Conservation (phyloP, 2,888 invertebrate genomes). For the Dysmachus trigonus region DNA sequence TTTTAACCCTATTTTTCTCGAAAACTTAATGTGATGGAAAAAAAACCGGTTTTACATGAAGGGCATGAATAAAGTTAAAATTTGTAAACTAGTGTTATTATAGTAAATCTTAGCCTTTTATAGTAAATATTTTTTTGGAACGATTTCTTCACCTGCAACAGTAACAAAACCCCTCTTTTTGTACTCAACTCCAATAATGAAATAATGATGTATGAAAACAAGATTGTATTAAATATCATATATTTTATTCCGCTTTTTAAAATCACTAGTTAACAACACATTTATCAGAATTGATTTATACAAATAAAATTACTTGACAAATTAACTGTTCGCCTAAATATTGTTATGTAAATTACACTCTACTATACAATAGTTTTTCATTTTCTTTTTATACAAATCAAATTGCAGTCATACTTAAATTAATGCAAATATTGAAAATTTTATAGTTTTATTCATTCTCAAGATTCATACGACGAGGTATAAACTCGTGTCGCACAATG, state of each 20-base stretch:
- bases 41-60: too few relatives aligned
- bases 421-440: neutral
- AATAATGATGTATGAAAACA: neutral
- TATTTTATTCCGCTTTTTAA: slow-evolving; percentile 22
- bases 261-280: slow-evolving; percentile 21
- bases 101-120: too few relatives aligned
- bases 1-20: too few relatives aligned
- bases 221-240: slow-evolving; percentile 14
- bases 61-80: too few relatives aligned
- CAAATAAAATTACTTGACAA: slow-evolving; percentile 29
- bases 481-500: neutral
- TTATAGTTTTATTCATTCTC: neutral
- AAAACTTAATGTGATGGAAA: too few relatives aligned
- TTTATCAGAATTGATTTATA: slow-evolving; percentile 28
- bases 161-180: too few relatives aligned
- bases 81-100: too few relatives aligned
- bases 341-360: slow-evolving; percentile 2
- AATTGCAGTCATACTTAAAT: slow-evolving; percentile 18
- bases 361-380: slow-evolving; percentile 5
- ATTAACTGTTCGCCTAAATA: slow-evolving; percentile 11
- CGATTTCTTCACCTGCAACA: too few relatives aligned
- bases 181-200: too few relatives aligned
- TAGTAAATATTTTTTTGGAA: too few relatives aligned
- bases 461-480: neutral
- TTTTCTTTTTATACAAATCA: neutral